Base-by-base conservation (phyloP, 2,888 invertebrate species). In the Embidobia sp. region DNA sequence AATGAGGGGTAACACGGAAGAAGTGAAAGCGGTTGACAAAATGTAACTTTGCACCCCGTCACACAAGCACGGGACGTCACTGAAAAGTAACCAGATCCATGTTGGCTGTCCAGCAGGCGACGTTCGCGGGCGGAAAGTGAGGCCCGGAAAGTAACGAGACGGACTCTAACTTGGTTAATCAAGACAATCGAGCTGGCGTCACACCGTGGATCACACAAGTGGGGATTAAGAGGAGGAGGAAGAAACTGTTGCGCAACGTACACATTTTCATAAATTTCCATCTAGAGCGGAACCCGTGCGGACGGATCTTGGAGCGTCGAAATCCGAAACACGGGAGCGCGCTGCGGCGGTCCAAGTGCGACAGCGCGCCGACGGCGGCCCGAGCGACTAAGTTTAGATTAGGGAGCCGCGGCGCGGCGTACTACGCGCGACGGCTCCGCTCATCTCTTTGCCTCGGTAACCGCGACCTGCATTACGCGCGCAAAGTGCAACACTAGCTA, bases 391-490 rank as follows among this genome's bases (percentile, higher is more conserved):
- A 67, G 69, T 69, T 11, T 69, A 69, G 69, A 69, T 49, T 48
- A 10, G 13, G 42, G 63, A 64, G 63, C 29, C 40, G 63, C 51
- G 49, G 40, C 37, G 70, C 70, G 70, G n/a, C 57, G 57, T 31
- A 46, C 51, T 51, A 53, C 61, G 61, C 61, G 53, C 59, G 69
- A 29, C 69, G 69, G 19, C 69, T 59, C 59, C 11, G 42, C 33
- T 49, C 31, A 18, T 76, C 74, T 80, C 80, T 70, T 81, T 79
- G 78, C 80, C 82, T 83, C 83, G 81, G 78, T 82, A 84, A 85
- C 84, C 84, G 81, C 85, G 85, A 85, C 85, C 85, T 85, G 85
- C 85, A 85, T 85, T 85, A 85, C 84, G 83, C 70, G 53, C 79
- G 67, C 77, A 77, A 76, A 63, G 80, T 76, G 79, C 81, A 79